Evolutionary conservation across 2,888 invertebrate species (phyloP), one percentile per base, ranked within the genome.

Genomic region (Conus canariensis): DNA sequence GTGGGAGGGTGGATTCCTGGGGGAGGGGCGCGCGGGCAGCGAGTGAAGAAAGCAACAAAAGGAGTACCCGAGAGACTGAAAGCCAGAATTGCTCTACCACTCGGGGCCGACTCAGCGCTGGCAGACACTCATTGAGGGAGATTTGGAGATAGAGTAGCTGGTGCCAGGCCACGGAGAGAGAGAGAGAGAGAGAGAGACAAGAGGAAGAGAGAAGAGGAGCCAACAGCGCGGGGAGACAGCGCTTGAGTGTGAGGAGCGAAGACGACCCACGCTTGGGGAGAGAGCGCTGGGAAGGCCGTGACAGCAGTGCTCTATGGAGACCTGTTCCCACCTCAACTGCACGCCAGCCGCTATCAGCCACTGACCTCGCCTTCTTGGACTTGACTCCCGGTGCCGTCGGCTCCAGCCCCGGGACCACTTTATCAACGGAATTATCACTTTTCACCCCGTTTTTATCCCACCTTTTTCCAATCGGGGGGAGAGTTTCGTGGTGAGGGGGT

Each of bases 11-110:
- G 77, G 89, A 82, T 88, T 92, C 91, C 92, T 89, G 89, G 91
- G 92, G 93, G 92, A 92, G 91, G 92, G 91, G 90, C 91, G 90
- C 90, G 91, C 90, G 89, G 88, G 91, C 91, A 88, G 92, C 91
- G 92, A 92, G 92, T 93, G 92, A 91, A 92, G 94, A 94, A 94
- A 93, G 95, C 95, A 95, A 95, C 95, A 95, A 95, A 95, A 95
- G 95, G 94, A 93, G 93, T 93, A 94, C 95, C 95, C 94, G 93
- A 92, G 95, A 95, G 95, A 94, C 90, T 94, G 92, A 90, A 90
- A 90, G 91, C 93, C 94, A 94, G 94, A 93, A 93, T 91, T 90
- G 91, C 89, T 88, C 90, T 64, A 90, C 89, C 88, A 89, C 87
- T 70, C 90, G 88, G 91, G 88, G 88, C 77, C 90, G 88, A 90